Percentiles rank a stretch among this genome's conserved stretches.
phyloP scores from a whole-genome alignment of 2,888 invertebrate species.

The Trachelus troglodyta region DNA sequence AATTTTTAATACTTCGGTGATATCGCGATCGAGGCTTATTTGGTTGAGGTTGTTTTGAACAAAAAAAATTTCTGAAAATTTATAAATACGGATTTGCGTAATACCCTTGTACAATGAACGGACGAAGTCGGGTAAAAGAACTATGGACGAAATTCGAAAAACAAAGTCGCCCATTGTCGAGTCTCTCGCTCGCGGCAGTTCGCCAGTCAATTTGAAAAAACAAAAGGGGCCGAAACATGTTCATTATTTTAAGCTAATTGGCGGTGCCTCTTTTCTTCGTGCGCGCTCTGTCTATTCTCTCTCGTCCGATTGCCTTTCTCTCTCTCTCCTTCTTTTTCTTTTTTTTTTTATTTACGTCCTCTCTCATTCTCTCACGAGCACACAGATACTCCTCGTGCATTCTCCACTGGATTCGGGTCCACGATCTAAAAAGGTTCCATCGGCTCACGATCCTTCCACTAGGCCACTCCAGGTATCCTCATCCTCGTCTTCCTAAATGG shows the following conservation, averaged over 20 bases:
- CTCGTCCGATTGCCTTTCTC: constrained; percentile 30
- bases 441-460: neutral
- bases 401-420: neutral
- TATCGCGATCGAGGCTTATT: neutral
- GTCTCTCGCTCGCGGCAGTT: constrained; percentile 51
- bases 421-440: neutral
- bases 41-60: neutral
- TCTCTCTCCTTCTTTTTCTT: constrained; percentile 30
- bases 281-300: constrained; percentile 12
- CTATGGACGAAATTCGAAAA: constrained; percentile 16
- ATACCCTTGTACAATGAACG: neutral
- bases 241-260: constrained; percentile 67
- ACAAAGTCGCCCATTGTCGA: constrained; percentile 22
- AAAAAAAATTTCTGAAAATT: neutral
- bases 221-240: constrained; percentile 64
- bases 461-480: neutral
- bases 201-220: constrained; percentile 56
- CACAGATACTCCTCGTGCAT: neutral
- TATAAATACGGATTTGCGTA: neutral
- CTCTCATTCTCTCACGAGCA: constrained; percentile 5
- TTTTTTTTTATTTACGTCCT: neutral
- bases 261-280: constrained; percentile 59
- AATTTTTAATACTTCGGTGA: neutral
- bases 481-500: neutral
- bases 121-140: neutral